Percentiles rank a stretch among this genome's conserved stretches.
These are phyloP conservation scores for Sphaerophoria rueppellii DNA, from an alignment of 2,888 invertebrate genomes.

Conservation along the genomic window DNA sequence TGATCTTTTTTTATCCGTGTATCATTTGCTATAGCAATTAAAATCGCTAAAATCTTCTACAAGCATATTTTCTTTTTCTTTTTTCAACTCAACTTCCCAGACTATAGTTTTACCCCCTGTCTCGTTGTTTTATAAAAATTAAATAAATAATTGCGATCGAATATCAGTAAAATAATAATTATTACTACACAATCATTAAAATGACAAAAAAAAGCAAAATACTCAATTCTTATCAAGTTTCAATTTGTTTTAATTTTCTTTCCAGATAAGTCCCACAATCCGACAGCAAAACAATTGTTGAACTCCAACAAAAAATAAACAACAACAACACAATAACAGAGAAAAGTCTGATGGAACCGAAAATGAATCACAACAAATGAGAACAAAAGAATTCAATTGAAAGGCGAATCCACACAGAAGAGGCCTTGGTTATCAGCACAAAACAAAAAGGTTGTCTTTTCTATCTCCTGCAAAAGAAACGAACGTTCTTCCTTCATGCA, in stretches of 20 bases:
- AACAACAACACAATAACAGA: neutral
- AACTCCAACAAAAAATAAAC: constrained; percentile 6
- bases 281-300: constrained; percentile 2
- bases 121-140: constrained; percentile 4
- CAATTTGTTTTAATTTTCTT: constrained; percentile 34
- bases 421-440: constrained; percentile 37
- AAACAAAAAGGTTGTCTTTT: constrained; percentile 45
- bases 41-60: too few relatives aligned
- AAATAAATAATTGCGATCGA: constrained; percentile 19
- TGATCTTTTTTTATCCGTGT: too few relatives aligned
- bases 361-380: constrained; percentile 54
- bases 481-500: constrained; percentile 16
- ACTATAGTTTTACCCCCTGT: constrained; percentile 4
- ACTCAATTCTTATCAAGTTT: constrained; percentile 36
- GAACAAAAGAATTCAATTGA: neutral
- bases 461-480: neutral
- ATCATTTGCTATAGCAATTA: too few relatives aligned
- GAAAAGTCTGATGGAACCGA: constrained; percentile 46
- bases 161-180: constrained; percentile 33
- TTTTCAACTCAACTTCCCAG: too few relatives aligned
- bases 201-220: neutral
- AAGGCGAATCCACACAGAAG: neutral
- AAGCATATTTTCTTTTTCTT: too few relatives aligned
- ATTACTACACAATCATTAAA: constrained; percentile 23
- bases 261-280: constrained; percentile 52